Evolutionary conservation across 2,888 invertebrate genomes (phyloP), one percentile per base, ranked within the genome.

Genomic region (Ditylenchus weischeri): DNA sequence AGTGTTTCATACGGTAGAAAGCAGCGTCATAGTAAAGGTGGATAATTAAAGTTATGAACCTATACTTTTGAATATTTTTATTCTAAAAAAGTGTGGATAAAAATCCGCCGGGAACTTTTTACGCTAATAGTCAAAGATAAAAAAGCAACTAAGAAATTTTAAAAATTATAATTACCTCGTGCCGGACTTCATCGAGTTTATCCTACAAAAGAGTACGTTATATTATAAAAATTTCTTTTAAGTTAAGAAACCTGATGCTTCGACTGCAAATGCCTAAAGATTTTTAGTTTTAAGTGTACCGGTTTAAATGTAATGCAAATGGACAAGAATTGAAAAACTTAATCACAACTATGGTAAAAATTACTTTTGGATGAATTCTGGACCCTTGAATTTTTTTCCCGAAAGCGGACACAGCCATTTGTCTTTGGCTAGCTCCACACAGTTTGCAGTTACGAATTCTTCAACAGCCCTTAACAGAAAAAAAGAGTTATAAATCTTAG

Each of bases 371-470:
- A 98, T 94, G 85, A 95, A 98, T 84, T 98, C 96, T 0, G 96
- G 95, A 0, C 96, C 89, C 84, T 96, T 98, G 86, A 98, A 98
- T 84, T 98, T 98, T 84, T 98, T 98, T 0, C 96, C 96, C 65
- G 94, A 95, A 11, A 98, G 86, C 0, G 98, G 98, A 85, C 98
- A 98, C 75, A 98, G 85, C 96, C 96, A 98, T 81, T 98, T 98
- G 84, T 96, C 98, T 83, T 94, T 94, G 0, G 92, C 91, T 74
- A 98, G 83, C 85, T 98, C 96, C 82, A 96, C 92, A 0, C 94
- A 94, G 84, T 98, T 98, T 0, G 93, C 90, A 79, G 90, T 89
- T 19, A 98, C 90, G 84, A 98, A 95, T 84, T 93, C 93, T 80
- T 95, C 94, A 0, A 94, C 90, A 85, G 91, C 92, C 54, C 69